Evolutionary conservation across 2,113 vertebrate genomes (phyloP), one percentile per base, ranked within the genome.

Genomic region (Serilophus lunatus): DNA sequence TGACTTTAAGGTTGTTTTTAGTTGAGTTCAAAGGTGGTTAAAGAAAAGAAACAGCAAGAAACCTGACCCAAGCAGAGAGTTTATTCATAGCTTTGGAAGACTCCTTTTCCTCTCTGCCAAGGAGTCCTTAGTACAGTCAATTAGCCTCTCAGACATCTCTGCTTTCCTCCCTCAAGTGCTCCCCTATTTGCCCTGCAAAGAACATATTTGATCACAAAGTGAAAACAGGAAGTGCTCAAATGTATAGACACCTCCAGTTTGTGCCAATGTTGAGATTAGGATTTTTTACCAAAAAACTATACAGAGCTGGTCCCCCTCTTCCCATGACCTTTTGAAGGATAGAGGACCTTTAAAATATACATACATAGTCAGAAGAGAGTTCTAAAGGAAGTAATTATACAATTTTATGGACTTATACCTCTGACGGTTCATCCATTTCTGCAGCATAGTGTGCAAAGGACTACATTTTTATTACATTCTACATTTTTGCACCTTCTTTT

Each of bases 181-280:
- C 97, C 97, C 96, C 97, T 97, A 96, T 98, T 98, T 98, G 97
- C 97, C 97, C 96, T 97, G 97, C 98, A 98, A 98, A 99, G 98
- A 98, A 98, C 97, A 98, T 98, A 98, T 98, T 99, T 98, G 97
- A 98, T 98, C 96, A 64, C 22, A n/a, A 98, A 98, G 98, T 98
- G 98, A 98, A 99, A 99, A 99, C 98, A 99, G 98, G 98, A 99
- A 99, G 98, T 98, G 98, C 98, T 99, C 98, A 94, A 97, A 98
- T 98, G 98, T 98, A 99, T 98, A 99, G 99, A 98, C 98, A 98
- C 97, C 97, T 97, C 97, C 97, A 97, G 96, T 77, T 97, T 94
- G 88, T 95, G 96, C 97, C 98, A 97, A 10, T 65, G 85, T 92
- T 94, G 74, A 91, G 95, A 95, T 90, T 81, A 97, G 95, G 83